Percentiles rank a stretch among this genome's conserved stretches.
Conservation (phyloP, 2,113 vertebrate species). For the Rhegmatorhina hoffmannsi region DNA sequence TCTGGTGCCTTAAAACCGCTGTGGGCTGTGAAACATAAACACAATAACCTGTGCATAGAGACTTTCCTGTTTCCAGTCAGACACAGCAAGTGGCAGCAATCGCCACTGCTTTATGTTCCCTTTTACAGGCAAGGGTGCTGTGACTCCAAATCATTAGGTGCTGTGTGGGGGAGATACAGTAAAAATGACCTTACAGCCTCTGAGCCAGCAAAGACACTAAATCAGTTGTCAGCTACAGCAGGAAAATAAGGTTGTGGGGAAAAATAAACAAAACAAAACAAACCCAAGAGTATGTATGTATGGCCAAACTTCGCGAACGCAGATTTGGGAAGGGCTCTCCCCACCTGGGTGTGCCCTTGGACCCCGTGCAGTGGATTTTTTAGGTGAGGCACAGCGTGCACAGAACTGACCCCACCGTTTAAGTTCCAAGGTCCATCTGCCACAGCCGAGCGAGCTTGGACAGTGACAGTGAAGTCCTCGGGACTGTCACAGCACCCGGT, state of each 20-base stretch:
- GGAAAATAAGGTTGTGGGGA: not conserved
- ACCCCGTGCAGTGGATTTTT: no score
- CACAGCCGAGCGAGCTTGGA: no score
- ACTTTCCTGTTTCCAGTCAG: not conserved
- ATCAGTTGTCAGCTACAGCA: not conserved
- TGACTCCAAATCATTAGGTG: not conserved
- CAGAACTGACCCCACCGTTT: no score
- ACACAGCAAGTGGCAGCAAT: not conserved
- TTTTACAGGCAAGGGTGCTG: constrained; percentile 27
- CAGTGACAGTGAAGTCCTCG: no score
- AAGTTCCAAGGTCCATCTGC: no score
- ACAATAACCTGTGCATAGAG: not conserved
- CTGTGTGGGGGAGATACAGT: not conserved
- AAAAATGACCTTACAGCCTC: constrained; percentile 18
- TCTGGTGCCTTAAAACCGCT: not conserved
- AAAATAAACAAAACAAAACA: not conserved
- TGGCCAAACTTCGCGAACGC: no score
- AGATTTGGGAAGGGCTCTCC: no score
- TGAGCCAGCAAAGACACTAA: not conserved
- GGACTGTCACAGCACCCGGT: no score
- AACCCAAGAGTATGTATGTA: no score
- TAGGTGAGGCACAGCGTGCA: no score
- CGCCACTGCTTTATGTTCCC: not conserved
- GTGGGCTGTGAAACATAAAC: not conserved
- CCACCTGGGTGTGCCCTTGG: no score